Evolutionary conservation across 2,888 invertebrate species (phyloP).

Genomic region (Acrobasis consociella): DNA sequence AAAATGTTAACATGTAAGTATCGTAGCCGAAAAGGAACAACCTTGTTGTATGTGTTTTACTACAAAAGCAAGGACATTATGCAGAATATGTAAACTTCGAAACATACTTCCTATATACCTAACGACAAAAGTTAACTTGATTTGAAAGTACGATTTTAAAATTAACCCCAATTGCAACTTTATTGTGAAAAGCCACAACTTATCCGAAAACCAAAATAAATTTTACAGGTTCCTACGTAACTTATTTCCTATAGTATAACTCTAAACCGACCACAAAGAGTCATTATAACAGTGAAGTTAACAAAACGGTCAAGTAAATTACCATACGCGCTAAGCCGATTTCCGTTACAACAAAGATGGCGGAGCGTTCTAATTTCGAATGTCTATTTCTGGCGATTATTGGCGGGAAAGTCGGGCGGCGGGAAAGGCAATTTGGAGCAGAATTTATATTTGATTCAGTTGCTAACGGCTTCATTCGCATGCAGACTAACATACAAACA

Average conservation of each 20-base stretch:
- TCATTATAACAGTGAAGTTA: constrained; percentile 16
- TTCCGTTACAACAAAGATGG: constrained; percentile 29
- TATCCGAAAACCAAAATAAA: background rate
- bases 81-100: constrained; percentile 1
- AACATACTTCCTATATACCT: constrained; percentile 9
- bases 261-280: constrained; percentile 8
- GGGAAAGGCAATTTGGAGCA: constrained; percentile 15
- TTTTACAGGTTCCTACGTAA: background rate
- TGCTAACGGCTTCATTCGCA: background rate
- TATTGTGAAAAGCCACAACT: too few species aligned
- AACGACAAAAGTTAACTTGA: background rate
- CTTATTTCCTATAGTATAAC: background rate
- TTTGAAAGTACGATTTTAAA: background rate
- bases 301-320: constrained; percentile 16
- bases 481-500: background rate
- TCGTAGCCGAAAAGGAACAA: background rate
- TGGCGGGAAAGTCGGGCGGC: constrained; percentile 50
- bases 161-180: background rate
- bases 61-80: constrained; percentile 5
- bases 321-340: constrained; percentile 18
- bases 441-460: constrained; percentile 4
- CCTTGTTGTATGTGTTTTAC: constrained; percentile 1
- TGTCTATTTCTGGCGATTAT: constrained; percentile 50
- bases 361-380: constrained; percentile 45
- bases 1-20: background rate